Evolutionary conservation across 2,797 vertebrate species (phyloP), one percentile per base, ranked within the genome.

Genomic region (Danio jaintianensis): DNA sequence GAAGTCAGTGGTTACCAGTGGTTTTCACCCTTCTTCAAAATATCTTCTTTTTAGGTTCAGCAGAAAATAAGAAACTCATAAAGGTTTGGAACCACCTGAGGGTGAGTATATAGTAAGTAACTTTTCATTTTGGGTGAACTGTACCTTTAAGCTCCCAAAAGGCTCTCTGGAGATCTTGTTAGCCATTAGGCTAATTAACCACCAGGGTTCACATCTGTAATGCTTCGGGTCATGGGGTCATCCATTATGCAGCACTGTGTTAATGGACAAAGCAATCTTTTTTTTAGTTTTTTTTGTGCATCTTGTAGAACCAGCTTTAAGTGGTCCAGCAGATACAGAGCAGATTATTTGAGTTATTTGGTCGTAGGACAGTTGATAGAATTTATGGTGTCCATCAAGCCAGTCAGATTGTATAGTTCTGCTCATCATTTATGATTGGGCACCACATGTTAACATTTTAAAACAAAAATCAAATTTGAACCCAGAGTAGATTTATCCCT

Each of bases 171-270:
- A 62, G 77, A 53, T 79, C 77, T 79, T 73, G 73, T 70, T 75
- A 61, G 50, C 40, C 67, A 70, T 67, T 79, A 58, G 42, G 45
- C 56, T 62, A 79, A 79, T 79, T 59, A 59, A 79, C 77, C 67
- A 79, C 67, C 38, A 55, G 67, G 38, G 56, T 79, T 16, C 47
- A 70, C 47, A 71, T 79, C 68, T 63, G 38, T 63, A 79, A 71
- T 36, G 18, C 47, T 79, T 71, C 40, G 38, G 77, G 48, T 79
- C 77, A 79, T 62, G 58, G 58, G 47, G 77, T 79, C 67, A 71
- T 71, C 18, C 38, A 52, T 76, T 66, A 76, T 53, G 53, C 61
- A 76, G n/a, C 18, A 43, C 61, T 7, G 16, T 59, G 43, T 59
- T 59, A 69, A 69, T 69, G 64, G 75, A 20, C 29, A 58, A 59